phyloP scores from a whole-genome alignment of 2,888 invertebrate genomes.

The Odiellus spinosus region DNA sequence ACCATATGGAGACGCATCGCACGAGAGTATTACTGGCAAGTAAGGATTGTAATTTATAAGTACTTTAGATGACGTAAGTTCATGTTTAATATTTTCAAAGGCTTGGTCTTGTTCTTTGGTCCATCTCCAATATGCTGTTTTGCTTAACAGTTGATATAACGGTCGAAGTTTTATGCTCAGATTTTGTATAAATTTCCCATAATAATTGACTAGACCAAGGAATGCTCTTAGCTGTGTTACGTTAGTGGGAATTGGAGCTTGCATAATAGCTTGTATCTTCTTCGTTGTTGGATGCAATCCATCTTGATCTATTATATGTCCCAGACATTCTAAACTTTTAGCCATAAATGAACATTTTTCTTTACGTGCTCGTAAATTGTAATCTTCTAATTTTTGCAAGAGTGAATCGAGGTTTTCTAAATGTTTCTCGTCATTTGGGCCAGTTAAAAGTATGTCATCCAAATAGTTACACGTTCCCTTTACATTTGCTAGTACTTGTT shows the following conservation, averaged over 20 bases:
- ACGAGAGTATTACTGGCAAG: constrained; percentile 14
- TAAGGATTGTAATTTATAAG: constrained; percentile 14
- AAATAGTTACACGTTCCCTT: no score
- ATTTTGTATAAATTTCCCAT: constrained; percentile 7
- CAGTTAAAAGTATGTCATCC: no score
- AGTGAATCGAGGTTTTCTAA: no score
- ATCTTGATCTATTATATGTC: no score
- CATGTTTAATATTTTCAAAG: constrained; percentile 3
- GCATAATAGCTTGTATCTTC: no score
- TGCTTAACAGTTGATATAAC: constrained; percentile 7
- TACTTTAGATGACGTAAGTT: constrained; percentile 3
- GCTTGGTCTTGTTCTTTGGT: constrained; percentile 2
- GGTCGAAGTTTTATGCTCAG: constrained; percentile 6
- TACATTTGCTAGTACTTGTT: no score
- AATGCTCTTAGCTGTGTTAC: constrained; percentile 1
- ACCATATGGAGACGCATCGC: constrained; percentile 19
- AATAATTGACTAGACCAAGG: constrained; percentile 9
- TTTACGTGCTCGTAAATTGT: no score
- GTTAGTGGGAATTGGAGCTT: constrained; percentile 2
- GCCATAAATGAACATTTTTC: no score
- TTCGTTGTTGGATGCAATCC: no score
- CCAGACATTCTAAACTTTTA: no score
- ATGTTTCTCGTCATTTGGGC: no score
- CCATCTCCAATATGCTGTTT: constrained; percentile 7
- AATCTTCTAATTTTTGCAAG: no score